Evolutionary conservation across 2,888 invertebrate genomes (phyloP), one percentile per base, ranked within the genome.

Genomic region (Sisyra terminalis): DNA sequence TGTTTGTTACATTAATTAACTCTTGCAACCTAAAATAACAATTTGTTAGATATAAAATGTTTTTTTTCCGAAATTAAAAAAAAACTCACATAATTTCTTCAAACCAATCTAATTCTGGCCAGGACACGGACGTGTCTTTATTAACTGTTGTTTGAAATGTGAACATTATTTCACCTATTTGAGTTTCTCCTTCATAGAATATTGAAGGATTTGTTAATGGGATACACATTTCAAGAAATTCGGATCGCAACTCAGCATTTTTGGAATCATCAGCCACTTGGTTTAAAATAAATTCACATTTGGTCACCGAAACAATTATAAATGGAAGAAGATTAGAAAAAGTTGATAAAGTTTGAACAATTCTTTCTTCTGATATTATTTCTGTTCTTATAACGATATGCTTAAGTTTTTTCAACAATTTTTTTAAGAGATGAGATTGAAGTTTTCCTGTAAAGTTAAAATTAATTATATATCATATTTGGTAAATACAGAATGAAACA

Each of bases 21-120:
- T 70, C 67, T 18, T 73, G 71, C 45, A 78, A 55, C 51, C 76
- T 78, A 36, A 62, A 61, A 47, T 18, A 8, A 6, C 15, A 15
- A 37, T n/a, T 15, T 16, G 15, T 9, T 8, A 3, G 17, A 18
- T 34, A 30, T 30, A 24, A 1, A 29, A 11, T 45, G n/a, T 8
- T 13, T 16, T n/a, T 32, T 29, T 15, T 34, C 17, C 44, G 49
- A 46, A 46, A 38, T 29, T 29, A 24, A 29, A 1, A 35, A 17
- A 41, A 47, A 53, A 69, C 73, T 70, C 58, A 79, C 79, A 73
- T 63, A 56, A 69, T 67, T 54, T 67, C 63, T 11, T 71, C 63
- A 53, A 78, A 65, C 80, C 84, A 86, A 44, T 73, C 72, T 47
- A 82, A 63, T 55, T 79, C 77, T 9, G 69, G 57, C 85, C 86